Conservation (phyloP, 2,113 vertebrate genomes). For the Cololabis saira region DNA sequence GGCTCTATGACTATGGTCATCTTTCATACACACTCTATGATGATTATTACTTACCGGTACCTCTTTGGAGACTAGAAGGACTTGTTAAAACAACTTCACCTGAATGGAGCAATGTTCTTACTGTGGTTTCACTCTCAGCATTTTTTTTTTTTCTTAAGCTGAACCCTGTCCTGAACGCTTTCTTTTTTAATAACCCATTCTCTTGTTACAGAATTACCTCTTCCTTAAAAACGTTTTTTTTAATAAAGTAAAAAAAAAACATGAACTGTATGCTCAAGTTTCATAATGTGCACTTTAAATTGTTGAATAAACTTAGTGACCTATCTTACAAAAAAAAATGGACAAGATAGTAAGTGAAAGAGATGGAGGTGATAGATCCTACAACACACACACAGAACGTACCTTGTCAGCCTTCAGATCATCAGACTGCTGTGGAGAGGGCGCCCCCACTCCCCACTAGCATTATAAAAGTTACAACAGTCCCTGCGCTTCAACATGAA, state of each 20-base stretch:
- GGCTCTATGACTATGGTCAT: not conserved
- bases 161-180: not conserved
- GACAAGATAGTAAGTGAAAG: conserved; percentile 17
- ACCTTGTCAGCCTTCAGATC: conserved; percentile 97
- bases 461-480: conserved; percentile 87
- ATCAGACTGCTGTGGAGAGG: conserved; percentile 96
- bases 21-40: not conserved
- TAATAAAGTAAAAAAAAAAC: not conserved
- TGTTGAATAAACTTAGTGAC: conserved; percentile 1
- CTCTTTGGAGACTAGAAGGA: conserved; percentile 31
- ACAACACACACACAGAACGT: conserved; percentile 79
- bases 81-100: conserved; percentile 9
- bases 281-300: not conserved
- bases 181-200: not conserved
- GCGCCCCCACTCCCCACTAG: conserved; percentile 89
- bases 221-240: too few species aligned
- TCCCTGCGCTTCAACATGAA: conserved; percentile 75
- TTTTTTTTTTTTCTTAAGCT: too few species aligned
- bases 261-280: not conserved
- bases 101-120: not conserved
- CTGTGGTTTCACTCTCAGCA: not conserved
- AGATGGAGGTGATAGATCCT: conserved; percentile 8
- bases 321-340: not conserved
- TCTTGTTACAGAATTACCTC: too few species aligned
- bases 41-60: conserved; percentile 71